Evolutionary conservation across 2,888 invertebrate species (phyloP), one percentile per base, ranked within the genome.

Genomic region (Apeira syringaria): DNA sequence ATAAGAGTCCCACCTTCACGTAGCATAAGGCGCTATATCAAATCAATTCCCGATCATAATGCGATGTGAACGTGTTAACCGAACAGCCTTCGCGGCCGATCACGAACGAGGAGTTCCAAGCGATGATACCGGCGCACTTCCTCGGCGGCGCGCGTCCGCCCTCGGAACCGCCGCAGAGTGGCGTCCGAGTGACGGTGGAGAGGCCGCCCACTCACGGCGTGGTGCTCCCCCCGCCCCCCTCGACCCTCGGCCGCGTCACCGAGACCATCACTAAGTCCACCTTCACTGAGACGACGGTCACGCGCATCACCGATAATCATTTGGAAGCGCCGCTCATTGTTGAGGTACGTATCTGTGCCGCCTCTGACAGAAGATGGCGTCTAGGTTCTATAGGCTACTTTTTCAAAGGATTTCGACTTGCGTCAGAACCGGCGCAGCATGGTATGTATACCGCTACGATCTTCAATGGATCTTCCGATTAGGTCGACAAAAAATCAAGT

Each of bases 191-290:
- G 66, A 97, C 96, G 57, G 96, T 97, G 77, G 94, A 95, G 90
- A 94, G 95, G 13, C 38, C 58, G 4, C 26, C 92, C 42, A 89
- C 91, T 50, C 84, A 94, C 65, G 94, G 93, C 68, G 91, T 93
- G 64, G 92, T 94, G 68, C 91, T 92, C 75, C 96, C 96, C 62
- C 96, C 97, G 72, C 92, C 96, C 64, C 96, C 96, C 56, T 94
- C 94, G 53, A 92, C 94, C 62, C 93, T 95, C 77, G 97, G 97
- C 80, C 93, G 93, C 82, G 95, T 97, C 90, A 97, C 97, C 63
- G 98, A 98, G 92, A 96, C 96, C 84, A 96, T 98, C 92, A 98
- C 97, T 85, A 97, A 97, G 93, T 96, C 97, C 78, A 97, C 97
- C 63, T 95, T 97, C 92, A 97, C 97, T 74, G 97, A 98, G 92